Evolutionary conservation across 2,113 vertebrate genomes (phyloP).

Genomic region (Rhinichthys klamathensis): DNA sequence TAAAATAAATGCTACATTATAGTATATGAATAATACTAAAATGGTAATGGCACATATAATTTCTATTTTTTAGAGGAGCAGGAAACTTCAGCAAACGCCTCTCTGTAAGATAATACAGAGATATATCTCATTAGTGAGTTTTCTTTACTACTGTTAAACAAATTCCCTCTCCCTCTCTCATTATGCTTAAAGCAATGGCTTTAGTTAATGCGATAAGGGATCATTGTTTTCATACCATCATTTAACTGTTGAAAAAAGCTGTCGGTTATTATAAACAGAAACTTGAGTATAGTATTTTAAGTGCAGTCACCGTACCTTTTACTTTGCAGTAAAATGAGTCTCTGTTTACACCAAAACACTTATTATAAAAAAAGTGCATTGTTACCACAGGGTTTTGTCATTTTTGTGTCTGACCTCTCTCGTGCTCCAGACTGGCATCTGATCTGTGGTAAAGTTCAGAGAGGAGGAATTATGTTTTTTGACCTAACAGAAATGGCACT

Average conservation of each 20-base stretch:
- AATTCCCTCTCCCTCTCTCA: background rate
- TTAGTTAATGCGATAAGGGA: conserved; percentile 40
- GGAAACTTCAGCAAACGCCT: background rate
- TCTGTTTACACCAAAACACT: conserved; percentile 59
- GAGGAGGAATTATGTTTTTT: conserved; percentile 44
- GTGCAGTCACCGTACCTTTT: conserved; percentile 51
- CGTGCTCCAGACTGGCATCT: conserved; percentile 41
- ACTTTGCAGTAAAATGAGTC: conserved; percentile 43
- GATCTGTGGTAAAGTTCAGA: conserved; percentile 54
- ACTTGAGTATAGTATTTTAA: conserved; percentile 61
- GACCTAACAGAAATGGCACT: conserved; percentile 52
- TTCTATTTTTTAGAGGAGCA: background rate
- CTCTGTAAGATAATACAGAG: background rate
- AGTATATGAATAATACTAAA: background rate
- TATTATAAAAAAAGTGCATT: conserved; percentile 48
- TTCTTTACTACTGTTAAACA: background rate
- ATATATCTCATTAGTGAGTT: background rate
- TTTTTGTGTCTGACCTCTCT: conserved; percentile 41
- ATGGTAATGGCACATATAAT: background rate
- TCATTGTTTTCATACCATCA: conserved; percentile 59
- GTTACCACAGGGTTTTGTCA: conserved; percentile 53
- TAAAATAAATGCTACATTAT: background rate
- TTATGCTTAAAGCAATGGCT: conserved; percentile 24
- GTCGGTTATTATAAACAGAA: conserved; percentile 60
- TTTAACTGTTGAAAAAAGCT: conserved; percentile 54